Base-by-base conservation (phyloP, 2,797 vertebrate species). In the Limnodromus scolopaceus region DNA sequence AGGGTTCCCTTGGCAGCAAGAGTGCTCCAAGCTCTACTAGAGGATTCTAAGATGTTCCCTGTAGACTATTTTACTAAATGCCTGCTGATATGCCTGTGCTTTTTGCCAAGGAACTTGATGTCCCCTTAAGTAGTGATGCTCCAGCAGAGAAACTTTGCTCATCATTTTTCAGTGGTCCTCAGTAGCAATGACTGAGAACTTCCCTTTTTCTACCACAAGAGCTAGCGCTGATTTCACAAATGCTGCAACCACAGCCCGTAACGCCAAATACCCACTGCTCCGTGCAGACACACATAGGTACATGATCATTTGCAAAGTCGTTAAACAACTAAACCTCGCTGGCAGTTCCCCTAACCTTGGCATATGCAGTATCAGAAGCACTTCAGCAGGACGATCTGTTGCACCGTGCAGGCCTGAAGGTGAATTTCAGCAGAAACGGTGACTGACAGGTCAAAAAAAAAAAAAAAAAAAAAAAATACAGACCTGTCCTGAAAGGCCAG, bases 401-500 rank as follows among this genome's bases (percentile, higher is more conserved):
- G 68, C 45, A 70, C 18, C 0, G 0, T 3, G 25, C 20, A 78
- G 36, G 45, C 57, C 34, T 19, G 17, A n/a, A 64, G 24, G 22
- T 63, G 53, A 15, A 54, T 43, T 77, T 88, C 48, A 58, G 77
- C 17, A 88, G 65, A 80, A 86, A 23, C 23, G 48, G 70, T 30
- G 69, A 32, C 68, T 80, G 32, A 74, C 23, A 74, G 11, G 28
- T 84, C 53, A 6, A 54, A 76, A 78, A 74, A 64, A 45, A 83
- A 54, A 64, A 64, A 45, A 77, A 53, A 53, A 16, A 6, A 34
- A 30, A 27, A 17, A 30, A 53, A 53, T 4, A 75, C 24, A 13
- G 86, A 84, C 41, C 60, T 93, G 45, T 34, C 79, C 74, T 92
- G 54, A 36, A 94, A 92, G 66, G 55, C 78, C 81, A 89, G 58